Evolutionary conservation across 2,888 invertebrate genomes (phyloP).

Genomic region (Orthosia gracilis): DNA sequence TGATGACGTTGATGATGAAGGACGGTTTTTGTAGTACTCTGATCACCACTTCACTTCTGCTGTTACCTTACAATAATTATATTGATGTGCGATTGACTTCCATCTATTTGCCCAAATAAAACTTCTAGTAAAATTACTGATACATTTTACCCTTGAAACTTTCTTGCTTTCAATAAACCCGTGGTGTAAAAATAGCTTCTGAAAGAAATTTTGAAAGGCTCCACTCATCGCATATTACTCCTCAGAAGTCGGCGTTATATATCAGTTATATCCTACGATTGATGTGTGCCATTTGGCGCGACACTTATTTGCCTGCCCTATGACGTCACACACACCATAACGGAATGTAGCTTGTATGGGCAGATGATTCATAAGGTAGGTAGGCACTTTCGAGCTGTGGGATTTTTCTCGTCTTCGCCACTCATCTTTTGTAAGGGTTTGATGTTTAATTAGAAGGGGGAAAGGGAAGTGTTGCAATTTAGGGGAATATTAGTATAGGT

Average conservation of each 20-base stretch:
- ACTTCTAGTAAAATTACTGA: no score
- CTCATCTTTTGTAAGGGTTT: no score
- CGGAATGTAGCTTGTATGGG: not conserved
- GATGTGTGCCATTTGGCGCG: slow-evolving; percentile 54
- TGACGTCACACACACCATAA: slow-evolving; percentile 43
- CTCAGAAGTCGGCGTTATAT: slow-evolving; percentile 10
- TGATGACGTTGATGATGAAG: no score
- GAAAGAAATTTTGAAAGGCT: slow-evolving; percentile 7
- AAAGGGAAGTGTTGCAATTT: not conserved
- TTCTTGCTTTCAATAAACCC: not conserved
- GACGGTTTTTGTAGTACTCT: no score
- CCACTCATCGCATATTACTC: slow-evolving; percentile 15
- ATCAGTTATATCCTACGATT: slow-evolving; percentile 39
- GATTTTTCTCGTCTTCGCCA: not conserved
- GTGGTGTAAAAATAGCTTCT: not conserved
- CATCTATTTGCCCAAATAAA: no score
- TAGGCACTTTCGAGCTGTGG: slow-evolving; percentile 9
- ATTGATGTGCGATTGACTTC: no score
- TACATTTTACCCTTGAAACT: no score
- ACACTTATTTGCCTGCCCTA: slow-evolving; percentile 46
- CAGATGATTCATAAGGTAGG: slow-evolving; percentile 28
- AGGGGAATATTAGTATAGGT: slow-evolving; percentile 4
- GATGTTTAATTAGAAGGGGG: slow-evolving; percentile 9
- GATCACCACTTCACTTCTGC: no score
- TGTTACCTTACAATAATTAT: no score